Conservation (phyloP, 2,797 vertebrate genomes). For the Parauchenoglanis punctatus region DNA sequence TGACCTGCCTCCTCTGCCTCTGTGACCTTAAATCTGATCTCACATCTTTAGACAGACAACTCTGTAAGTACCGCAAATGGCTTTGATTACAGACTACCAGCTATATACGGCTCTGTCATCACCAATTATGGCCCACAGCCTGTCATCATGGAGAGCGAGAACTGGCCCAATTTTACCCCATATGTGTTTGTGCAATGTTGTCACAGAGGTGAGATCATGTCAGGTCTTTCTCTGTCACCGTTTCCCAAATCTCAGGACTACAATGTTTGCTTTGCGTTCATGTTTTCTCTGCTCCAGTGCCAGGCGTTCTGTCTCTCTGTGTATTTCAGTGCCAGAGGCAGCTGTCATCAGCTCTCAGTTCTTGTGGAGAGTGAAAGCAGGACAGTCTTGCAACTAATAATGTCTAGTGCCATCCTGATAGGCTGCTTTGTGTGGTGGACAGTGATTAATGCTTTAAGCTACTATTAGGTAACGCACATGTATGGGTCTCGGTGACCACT, state of each 20-base stretch:
- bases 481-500: neutral
- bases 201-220: slow-evolving; percentile 8
- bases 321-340: slow-evolving; percentile 64
- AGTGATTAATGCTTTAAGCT: neutral
- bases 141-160: slow-evolving; percentile 29
- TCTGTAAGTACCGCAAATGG: slow-evolving; percentile 62
- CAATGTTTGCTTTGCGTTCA: neutral
- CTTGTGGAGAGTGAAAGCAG: slow-evolving; percentile 44
- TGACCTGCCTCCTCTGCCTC: slow-evolving; percentile 38
- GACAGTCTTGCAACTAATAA: slow-evolving; percentile 65
- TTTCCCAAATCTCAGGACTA: neutral
- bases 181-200: slow-evolving; percentile 13
- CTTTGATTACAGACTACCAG: slow-evolving; percentile 58
- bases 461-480: slow-evolving; percentile 19
- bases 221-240: slow-evolving; percentile 6
- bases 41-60: slow-evolving; percentile 57
- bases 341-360: slow-evolving; percentile 55
- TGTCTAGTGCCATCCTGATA: slow-evolving; percentile 55
- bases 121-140: slow-evolving; percentile 62
- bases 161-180: slow-evolving; percentile 6
- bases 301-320: slow-evolving; percentile 50
- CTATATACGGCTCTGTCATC: slow-evolving; percentile 59
- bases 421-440: slow-evolving; percentile 24
- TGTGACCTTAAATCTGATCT: slow-evolving; percentile 52
- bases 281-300: slow-evolving; percentile 49